Conservation (phyloP, 2,113 vertebrate species). For the Silurus meridionalis region DNA sequence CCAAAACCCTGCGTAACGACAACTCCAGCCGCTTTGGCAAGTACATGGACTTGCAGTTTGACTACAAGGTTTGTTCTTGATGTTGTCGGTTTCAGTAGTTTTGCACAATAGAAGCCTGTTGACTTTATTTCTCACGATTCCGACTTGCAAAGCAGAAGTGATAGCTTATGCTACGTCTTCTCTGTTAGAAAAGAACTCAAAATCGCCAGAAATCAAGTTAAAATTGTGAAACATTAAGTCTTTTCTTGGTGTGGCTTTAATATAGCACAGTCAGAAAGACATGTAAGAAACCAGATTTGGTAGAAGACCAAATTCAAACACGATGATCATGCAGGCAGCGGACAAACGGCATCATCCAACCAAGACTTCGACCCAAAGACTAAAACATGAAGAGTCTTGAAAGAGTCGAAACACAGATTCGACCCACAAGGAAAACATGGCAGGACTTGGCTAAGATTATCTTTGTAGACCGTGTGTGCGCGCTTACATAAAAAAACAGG, state of each 20-base stretch:
- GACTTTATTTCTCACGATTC: no score
- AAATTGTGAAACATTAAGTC: no score
- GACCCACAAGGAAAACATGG: background rate
- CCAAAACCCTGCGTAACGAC: slow-evolving; percentile 94
- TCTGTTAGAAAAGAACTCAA: no score
- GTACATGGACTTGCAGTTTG: slow-evolving; percentile 98
- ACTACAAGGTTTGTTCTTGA: slow-evolving; percentile 82
- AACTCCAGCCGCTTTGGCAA: slow-evolving; percentile 98
- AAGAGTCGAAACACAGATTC: background rate
- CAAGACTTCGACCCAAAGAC: background rate
- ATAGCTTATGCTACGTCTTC: no score
- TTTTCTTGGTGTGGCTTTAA: no score
- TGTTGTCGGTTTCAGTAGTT: background rate
- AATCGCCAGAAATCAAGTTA: no score
- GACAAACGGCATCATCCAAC: background rate
- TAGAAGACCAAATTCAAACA: background rate
- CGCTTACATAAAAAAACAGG: background rate
- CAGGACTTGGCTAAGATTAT: background rate
- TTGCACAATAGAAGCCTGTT: no score
- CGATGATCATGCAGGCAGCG: background rate
- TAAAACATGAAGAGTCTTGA: no score
- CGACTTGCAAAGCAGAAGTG: no score
- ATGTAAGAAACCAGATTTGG: no score
- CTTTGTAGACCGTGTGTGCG: background rate
- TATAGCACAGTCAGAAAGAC: no score